Evolutionary conservation across 2,888 invertebrate species (phyloP), one percentile per base, ranked within the genome.

Genomic region (Epirrhoe alternata): DNA sequence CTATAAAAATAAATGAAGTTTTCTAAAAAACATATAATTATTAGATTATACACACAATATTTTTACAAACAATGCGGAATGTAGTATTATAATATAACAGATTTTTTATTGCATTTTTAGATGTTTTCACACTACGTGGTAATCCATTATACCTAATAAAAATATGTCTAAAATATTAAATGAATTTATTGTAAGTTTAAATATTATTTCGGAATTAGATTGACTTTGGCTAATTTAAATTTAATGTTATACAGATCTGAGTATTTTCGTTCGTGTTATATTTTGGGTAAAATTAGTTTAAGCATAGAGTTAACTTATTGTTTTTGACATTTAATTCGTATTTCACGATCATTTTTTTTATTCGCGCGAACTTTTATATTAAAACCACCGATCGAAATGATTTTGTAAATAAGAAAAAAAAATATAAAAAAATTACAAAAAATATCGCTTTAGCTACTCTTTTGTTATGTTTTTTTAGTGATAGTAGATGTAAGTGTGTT

Each of bases 381-480:
- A 51, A 57, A 38, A 60, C 67, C 67, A 68, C 63, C 62, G 66
- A 64, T 57, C 33, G 61, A 59, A 12, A 61, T 67, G 53, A 33
- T 61, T 51, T 61, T 65, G 68, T 69, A 67, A 64, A 63, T 59
- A 61, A 59, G 59, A 64, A 68, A 67, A 24, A 69, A 68, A 69
- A 67, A 67, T 62, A 65, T 52, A 66, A 55, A n/a, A 63, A 68
- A 64, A 64, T 14, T 57, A 64, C 56, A 61, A 66, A 69, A 42
- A 71, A 63, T 63, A 69, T 70, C 42, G 73, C 71, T 71, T 74
- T 74, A 72, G 71, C 62, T 67, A 68, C 62, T 68, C 16, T 72
- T 74, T 75, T 76, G 76, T 77, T 76, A 77, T 61, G 74, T 77
- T 74, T 72, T 69, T 72, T 74, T 72, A 76, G 74, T 75, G 74